Evolutionary conservation across 2,113 vertebrate genomes (phyloP).

Genomic region (Hypocryptadius cinnamomeus): DNA sequence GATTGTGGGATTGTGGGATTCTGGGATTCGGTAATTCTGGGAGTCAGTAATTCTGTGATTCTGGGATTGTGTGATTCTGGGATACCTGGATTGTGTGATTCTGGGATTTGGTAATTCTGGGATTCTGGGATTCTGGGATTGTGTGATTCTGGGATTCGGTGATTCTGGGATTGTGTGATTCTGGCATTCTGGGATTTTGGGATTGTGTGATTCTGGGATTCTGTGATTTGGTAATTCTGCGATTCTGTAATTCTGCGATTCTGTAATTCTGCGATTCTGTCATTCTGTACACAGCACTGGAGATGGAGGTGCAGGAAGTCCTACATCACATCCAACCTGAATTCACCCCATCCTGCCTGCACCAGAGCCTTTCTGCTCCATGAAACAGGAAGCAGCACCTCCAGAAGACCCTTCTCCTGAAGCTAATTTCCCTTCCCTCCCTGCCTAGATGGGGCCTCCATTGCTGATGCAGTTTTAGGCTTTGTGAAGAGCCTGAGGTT

Average conservation of each 20-base stretch:
- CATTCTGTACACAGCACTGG: background rate
- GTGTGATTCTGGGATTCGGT: accelerated
- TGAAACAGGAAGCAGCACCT: background rate
- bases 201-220: background rate
- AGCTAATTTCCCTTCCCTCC: background rate
- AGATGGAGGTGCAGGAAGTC: background rate
- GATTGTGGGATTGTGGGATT: background rate
- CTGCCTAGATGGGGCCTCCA: background rate
- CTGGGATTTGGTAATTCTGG: background rate
- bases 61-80: too few relatives aligned
- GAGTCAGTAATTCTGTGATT: background rate
- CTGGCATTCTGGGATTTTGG: too few relatives aligned
- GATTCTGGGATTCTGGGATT: too few relatives aligned
- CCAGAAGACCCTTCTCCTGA: background rate
- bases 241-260: background rate
- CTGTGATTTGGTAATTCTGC: background rate
- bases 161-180: background rate
- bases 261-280: background rate
- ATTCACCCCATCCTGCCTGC: background rate
- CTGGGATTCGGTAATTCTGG: too few relatives aligned
- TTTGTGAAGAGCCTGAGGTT: background rate
- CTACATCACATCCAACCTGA: background rate
- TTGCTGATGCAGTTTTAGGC: background rate
- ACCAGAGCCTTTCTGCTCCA: background rate
- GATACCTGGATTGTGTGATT: accelerated